Base-by-base conservation (phyloP, 2,113 vertebrate species). In the Scalopus aquaticus region DNA sequence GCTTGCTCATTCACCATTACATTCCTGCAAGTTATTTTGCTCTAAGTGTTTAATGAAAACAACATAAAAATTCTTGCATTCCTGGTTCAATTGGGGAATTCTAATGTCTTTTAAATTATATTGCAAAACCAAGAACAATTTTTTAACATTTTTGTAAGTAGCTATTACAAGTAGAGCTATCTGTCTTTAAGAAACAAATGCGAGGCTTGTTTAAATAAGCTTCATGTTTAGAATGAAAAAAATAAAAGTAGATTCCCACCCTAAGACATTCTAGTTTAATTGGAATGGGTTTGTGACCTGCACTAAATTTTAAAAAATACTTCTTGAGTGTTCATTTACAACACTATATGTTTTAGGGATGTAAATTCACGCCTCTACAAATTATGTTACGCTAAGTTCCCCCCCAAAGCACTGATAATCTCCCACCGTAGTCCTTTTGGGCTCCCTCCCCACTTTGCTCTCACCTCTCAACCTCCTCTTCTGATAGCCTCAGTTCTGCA, bases 171-270 rank as follows among this genome's bases (percentile, higher is more conserved):
- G 98, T 99, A 99, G 98, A 98, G 98, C 98, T 97, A 98, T 98
- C 96, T 98, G 98, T 99, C 97, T 98, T 98, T 97, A 98, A 98
- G 98, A 98, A 98, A 98, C 96, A 97, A 96, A 97, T 98, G 97
- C 97, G 98, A 98, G 98, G 98, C 98, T 98, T 99, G 99, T 99
- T 99, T 98, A 99, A 99, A 99, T 98, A 98, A 99, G 98, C 98
- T 99, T 99, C 98, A 99, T 99, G 99, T 99, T 99, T 98, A 99
- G 99, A 99, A 99, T 44, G 44, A 44, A 44, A 44, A 44, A 44
- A 44, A 44, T 99, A 19, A 54, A 54, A 54, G 19, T 54, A 54
- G 51, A 72, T 5, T 65, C 51, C 30, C 15, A 15, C 10, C 22
- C 37, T 58, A 35, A 70, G 58, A 32, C 67, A 54, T 67, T 67